Evolutionary conservation across 2,113 vertebrate genomes (phyloP).

Genomic region (Mirounga angustirostris): DNA sequence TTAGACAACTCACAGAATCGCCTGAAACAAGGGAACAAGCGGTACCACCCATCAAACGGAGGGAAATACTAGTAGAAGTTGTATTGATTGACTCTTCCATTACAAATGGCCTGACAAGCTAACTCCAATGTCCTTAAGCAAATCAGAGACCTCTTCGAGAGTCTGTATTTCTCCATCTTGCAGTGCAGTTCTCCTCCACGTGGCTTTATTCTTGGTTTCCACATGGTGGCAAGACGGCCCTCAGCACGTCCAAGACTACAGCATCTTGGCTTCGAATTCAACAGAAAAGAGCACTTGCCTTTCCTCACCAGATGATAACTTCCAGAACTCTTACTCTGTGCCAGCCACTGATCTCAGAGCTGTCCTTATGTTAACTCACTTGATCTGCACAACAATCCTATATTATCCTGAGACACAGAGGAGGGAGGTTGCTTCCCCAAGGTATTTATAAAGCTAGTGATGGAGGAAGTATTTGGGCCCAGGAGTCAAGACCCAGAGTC

Average conservation of each 20-base stretch:
- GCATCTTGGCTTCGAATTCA: neutral
- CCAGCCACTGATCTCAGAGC: neutral
- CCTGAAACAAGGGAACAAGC: neutral
- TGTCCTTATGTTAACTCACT: neutral
- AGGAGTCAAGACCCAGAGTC: neutral
- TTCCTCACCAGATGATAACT: neutral
- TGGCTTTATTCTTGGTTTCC: neutral
- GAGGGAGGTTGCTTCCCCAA: neutral
- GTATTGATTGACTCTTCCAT: constrained; percentile 12
- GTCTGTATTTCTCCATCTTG: neutral
- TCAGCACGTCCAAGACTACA: neutral
- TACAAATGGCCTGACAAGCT: neutral
- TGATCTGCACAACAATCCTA: neutral
- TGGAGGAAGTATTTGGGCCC: neutral
- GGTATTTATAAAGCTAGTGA: neutral
- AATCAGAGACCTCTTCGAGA: constrained; percentile 9
- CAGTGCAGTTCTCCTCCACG: neutral
- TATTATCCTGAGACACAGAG: neutral
- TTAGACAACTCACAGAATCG: constrained; percentile 37
- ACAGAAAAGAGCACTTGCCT: neutral
- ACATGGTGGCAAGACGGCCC: neutral
- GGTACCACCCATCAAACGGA: neutral
- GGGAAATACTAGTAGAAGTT: neutral
- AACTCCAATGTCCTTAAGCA: neutral
- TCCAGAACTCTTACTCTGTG: neutral